Conservation (phyloP, 2,797 vertebrate genomes). For the Halcyon smyrnensis region DNA sequence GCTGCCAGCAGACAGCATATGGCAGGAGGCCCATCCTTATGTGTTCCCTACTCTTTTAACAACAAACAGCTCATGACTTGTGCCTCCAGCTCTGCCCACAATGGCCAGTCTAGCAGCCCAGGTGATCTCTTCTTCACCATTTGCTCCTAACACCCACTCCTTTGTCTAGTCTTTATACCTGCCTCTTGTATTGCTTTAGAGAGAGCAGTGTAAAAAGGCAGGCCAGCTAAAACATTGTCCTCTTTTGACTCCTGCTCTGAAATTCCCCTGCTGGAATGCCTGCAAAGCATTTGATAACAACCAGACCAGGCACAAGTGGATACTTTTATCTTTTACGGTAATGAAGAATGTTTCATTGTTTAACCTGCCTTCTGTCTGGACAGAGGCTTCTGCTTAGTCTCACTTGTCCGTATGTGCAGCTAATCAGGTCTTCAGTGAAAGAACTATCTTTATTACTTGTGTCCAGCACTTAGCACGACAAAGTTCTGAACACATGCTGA, state of each 20-base stretch:
- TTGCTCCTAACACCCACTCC: neutral
- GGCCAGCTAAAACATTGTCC: neutral
- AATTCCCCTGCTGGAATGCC: conserved; percentile 20
- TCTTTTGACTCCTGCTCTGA: conserved; percentile 17
- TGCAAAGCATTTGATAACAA: neutral
- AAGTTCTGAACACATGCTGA: conserved; percentile 25
- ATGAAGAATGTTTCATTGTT: conserved; percentile 30
- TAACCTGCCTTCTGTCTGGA: conserved; percentile 20
- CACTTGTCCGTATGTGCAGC: neutral
- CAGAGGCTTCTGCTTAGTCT: conserved; percentile 47
- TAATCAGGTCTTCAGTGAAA: conserved; percentile 27
- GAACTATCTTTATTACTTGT: conserved; percentile 18
- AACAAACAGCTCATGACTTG: neutral
- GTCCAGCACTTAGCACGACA: neutral
- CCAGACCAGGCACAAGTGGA: neutral
- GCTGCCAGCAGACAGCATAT: neutral
- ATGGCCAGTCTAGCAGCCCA: neutral
- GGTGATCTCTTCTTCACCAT: neutral
- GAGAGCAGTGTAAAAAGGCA: neutral
- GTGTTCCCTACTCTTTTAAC: neutral
- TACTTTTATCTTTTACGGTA: conserved; percentile 39
- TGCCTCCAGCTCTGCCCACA: neutral
- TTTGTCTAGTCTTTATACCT: neutral
- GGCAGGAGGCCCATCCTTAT: neutral
- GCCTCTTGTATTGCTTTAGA: neutral